Base-by-base conservation (phyloP, 2,797 vertebrate species). In the Hemitrygon akajei region DNA sequence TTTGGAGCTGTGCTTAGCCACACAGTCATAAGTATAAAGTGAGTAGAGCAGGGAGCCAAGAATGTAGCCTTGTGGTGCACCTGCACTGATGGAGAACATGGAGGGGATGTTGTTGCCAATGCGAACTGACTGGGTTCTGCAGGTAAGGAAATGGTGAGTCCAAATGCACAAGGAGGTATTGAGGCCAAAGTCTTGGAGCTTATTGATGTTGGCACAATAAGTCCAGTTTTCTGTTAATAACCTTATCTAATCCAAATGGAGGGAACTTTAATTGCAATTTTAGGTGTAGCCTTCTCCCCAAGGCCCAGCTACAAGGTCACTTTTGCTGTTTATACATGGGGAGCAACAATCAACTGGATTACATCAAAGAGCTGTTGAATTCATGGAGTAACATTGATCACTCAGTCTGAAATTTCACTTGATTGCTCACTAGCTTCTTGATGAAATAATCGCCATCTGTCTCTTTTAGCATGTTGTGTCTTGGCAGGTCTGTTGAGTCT, bases 391-490 rank as follows among this genome's bases (percentile, higher is more conserved):
- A 16, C 30, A 56, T 27, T n/a, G 27, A 91, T 91, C 20, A 91
- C 71, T 47, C 89, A 47, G 66, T 73, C 20, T 11, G 66, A 40
- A 71, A 73, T 47, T 58, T 47, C 40, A 73, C 27, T 63, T 73
- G 37, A 47, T 73, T 71, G 11, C 34, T 10, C 10, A 9, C 89
- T 91, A 22, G 89, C 66, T 73, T n/a, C 66, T 73, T 91, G 89
- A 14, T 73, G 66, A n/a, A 73, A 73, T 91, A 91, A 71, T 73
- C 66, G 27, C 66, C 34, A 73, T 47, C 89, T 73, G 34, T 91
- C 89, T 40, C 37, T 73, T 37, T 63, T 89, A 66, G 86, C n/a
- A 66, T 66, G 58, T 89, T 91, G 34, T 91, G 66, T 89, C 66
- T 73, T 37, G 63, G 34, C 37, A 73, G 66, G 20, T 69, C 66